Percentiles rank a stretch among this genome's conserved stretches.
Conservation (phyloP, 2,888 invertebrate species). For the Flexamia atlantica region DNA sequence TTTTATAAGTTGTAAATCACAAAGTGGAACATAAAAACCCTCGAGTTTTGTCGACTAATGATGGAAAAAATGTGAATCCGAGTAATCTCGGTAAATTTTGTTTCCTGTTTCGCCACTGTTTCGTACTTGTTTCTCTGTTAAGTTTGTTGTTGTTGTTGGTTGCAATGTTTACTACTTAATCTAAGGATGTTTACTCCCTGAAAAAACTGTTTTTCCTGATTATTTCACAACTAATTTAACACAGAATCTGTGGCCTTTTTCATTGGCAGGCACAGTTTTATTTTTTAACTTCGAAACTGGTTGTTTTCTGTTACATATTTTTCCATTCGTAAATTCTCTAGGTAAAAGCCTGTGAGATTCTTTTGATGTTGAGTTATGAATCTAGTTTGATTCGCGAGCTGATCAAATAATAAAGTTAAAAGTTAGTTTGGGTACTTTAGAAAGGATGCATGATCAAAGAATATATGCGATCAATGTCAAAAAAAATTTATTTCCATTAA, state of each 20-base stretch:
- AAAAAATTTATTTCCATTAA: background rate
- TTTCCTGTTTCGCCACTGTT: constrained; percentile 16
- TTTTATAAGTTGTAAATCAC: too few species aligned
- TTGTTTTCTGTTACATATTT: background rate
- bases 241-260: too few species aligned
- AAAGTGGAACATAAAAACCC: too few species aligned
- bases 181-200: background rate
- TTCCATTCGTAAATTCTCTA: background rate
- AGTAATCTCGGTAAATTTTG: constrained; percentile 7
- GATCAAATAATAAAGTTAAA: too few species aligned
- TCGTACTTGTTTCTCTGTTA: constrained; percentile 13
- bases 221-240: background rate
- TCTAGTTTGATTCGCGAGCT: too few species aligned
- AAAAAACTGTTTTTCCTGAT: background rate
- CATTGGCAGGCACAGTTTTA: too few species aligned
- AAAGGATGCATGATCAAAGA: background rate
- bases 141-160: constrained; percentile 43
- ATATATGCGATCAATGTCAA: background rate
- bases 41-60: constrained; percentile 4
- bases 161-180: constrained; percentile 32
- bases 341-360: too few species aligned
- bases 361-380: too few species aligned
- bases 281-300: background rate
- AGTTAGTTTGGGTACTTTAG: too few species aligned
- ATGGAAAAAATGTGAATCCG: constrained; percentile 6